Base-by-base conservation (phyloP, 1,140 invertebrate species). In the Gryon sp. region DNA sequence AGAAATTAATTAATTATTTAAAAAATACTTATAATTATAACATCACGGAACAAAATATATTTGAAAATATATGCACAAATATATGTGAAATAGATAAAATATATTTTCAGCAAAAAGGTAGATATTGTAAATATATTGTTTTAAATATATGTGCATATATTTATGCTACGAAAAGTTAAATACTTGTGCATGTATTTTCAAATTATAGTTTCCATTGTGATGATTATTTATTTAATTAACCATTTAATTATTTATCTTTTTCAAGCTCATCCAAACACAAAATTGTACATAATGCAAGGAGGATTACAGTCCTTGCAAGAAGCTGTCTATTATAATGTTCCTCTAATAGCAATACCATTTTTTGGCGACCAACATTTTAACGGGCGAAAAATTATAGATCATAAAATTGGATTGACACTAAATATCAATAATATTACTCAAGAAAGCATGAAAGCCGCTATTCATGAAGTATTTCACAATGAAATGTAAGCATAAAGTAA, bases 221-320 rank as follows among this genome's bases (percentile, higher is more conserved):
- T n/a, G n/a, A n/a, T n/a, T n/a, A n/a, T n/a, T n/a, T n/a, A n/a
- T n/a, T n/a, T n/a, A n/a, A n/a, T n/a, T n/a, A n/a, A n/a, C n/a
- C n/a, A n/a, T n/a, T n/a, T n/a, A n/a, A n/a, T n/a, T n/a, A n/a
- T n/a, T n/a, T n/a, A n/a, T n/a, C n/a, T n/a, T 68, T 65, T 82
- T 82, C 19, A 55, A 90, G 90, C 84, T 28, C 90, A 92, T 81
- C 82, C 83, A 4, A 88, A 87, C 48, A 69, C 87, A n/a, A 86
- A 88, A 78, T 77, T 88, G 2, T 92, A 91, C 79, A 87, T 92
- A 18, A 90, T 90, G 75, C 91, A 92, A 72, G 91, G 91, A 53
- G 91, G 91, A 14, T 83, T 90, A 28, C 88, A 91, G 52, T 90
- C 91, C 14, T 83, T 88, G 36, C 89, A 89, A 65, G 91, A 92